A percentile compares a stretch with the other conserved stretches of the same genome.
These are phyloP conservation scores for Bagarius yarrelli DNA, from an alignment of 2,113 vertebrate species.

Conservation along the genomic window DNA sequence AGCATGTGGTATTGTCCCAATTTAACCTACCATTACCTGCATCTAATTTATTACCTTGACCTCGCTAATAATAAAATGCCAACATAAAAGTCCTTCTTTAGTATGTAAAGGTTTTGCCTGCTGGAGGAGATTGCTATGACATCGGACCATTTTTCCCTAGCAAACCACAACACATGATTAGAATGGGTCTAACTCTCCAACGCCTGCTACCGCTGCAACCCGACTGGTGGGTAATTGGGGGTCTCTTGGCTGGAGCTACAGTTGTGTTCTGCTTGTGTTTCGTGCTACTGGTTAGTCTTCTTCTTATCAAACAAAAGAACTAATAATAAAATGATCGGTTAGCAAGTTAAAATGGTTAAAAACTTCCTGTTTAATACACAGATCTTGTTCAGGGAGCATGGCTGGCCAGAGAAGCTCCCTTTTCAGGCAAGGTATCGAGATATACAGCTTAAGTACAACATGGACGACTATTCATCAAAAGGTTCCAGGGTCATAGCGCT, in stretches of 20 bases:
- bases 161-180: constrained; percentile 71
- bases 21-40: neutral
- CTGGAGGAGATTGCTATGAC: constrained; percentile 78
- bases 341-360: neutral
- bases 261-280: constrained; percentile 71
- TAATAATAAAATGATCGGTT: neutral
- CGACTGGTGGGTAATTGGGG: constrained; percentile 75
- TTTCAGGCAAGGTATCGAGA: constrained; percentile 67
- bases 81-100: constrained; percentile 51
- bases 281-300: constrained; percentile 70
- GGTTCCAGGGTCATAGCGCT: constrained; percentile 62
- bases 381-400: constrained; percentile 75
- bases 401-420: constrained; percentile 71
- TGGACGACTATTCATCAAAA: constrained; percentile 78
- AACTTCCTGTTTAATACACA: constrained; percentile 39
- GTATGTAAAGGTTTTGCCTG: constrained; percentile 79
- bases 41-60: neutral
- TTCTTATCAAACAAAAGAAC: neutral
- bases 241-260: constrained; percentile 66
- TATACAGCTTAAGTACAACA: constrained; percentile 73
- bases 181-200: constrained; percentile 74
- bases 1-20: constrained; percentile 73
- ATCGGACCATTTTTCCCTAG: constrained; percentile 79
- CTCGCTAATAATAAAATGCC: neutral
- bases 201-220: constrained; percentile 68